Conservation (phyloP, 2,797 vertebrate genomes). For the Tolypeutes matacus region DNA sequence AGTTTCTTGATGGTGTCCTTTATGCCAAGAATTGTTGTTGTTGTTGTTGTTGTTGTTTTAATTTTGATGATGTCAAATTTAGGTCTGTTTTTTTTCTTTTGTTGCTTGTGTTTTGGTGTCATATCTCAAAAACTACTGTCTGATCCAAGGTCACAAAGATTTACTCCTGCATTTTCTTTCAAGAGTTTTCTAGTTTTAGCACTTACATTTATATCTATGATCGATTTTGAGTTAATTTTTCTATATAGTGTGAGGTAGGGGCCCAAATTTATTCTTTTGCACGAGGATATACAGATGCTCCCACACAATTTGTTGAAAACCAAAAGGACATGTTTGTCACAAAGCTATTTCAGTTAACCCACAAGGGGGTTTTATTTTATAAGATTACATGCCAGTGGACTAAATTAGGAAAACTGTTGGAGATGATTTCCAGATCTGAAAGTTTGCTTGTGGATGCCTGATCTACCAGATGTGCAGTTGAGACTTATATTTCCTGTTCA, state of each 20-base stretch:
- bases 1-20: not conserved
- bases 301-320: not conserved
- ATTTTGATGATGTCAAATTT: not conserved
- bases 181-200: slow-evolving; percentile 3
- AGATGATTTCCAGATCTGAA: not conserved
- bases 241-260: not conserved
- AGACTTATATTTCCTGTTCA: not conserved
- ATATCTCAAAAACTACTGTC: not conserved
- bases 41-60: no score
- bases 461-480: not conserved
- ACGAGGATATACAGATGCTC: not conserved
- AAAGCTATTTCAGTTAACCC: not conserved
- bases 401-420: slow-evolving; percentile 8
- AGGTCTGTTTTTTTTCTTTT: not conserved
- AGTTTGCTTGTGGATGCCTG: not conserved
- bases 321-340: not conserved
- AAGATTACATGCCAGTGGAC: not conserved
- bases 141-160: not conserved
- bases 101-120: not conserved
- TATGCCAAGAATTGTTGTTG: no score
- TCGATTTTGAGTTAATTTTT: not conserved
- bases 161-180: not conserved
- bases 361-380: not conserved
- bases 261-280: not conserved
- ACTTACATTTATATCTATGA: not conserved